phyloP scores from a whole-genome alignment of 2,888 invertebrate species.

The Corbicula japonica region DNA sequence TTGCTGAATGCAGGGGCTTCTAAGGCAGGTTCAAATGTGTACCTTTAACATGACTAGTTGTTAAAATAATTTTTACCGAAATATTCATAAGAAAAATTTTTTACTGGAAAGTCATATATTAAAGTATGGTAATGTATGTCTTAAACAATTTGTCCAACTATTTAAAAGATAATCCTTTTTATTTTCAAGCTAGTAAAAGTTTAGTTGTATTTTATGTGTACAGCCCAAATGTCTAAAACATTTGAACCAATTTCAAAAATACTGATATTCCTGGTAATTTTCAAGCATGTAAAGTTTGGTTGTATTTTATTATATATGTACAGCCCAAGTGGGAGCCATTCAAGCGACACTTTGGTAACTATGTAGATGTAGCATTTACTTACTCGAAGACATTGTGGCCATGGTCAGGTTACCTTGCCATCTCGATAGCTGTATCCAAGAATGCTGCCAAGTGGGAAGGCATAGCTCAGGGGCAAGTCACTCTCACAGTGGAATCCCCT shows the following conservation, averaged over 20 bases:
- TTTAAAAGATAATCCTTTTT: no score
- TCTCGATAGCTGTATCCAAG: constrained; percentile 91
- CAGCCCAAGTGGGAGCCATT: constrained; percentile 95
- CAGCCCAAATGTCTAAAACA: no score
- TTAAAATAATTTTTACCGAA: no score
- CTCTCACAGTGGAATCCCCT: constrained; percentile 93
- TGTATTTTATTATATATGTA: constrained; percentile 27
- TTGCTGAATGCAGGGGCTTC: no score
- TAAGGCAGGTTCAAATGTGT: no score
- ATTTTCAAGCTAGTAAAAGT: no score
- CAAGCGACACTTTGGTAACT: constrained; percentile 92
- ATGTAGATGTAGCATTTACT: constrained; percentile 92
- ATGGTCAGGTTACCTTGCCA: constrained; percentile 98
- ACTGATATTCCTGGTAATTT: neutral
- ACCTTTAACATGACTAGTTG: no score
- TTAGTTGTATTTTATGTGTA: no score
- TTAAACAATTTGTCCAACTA: no score
- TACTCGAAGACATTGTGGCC: constrained; percentile 96
- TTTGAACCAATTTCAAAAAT: neutral
- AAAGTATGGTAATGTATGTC: no score
- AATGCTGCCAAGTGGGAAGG: constrained; percentile 92
- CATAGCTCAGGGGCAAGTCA: constrained; percentile 90
- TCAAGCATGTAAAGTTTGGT: neutral
- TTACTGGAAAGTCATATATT: neutral
- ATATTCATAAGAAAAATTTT: neutral